These are phyloP conservation scores for Stomatorhinus walkeri DNA, from an alignment of 2,797 vertebrate genomes.

Conservation along the genomic window DNA sequence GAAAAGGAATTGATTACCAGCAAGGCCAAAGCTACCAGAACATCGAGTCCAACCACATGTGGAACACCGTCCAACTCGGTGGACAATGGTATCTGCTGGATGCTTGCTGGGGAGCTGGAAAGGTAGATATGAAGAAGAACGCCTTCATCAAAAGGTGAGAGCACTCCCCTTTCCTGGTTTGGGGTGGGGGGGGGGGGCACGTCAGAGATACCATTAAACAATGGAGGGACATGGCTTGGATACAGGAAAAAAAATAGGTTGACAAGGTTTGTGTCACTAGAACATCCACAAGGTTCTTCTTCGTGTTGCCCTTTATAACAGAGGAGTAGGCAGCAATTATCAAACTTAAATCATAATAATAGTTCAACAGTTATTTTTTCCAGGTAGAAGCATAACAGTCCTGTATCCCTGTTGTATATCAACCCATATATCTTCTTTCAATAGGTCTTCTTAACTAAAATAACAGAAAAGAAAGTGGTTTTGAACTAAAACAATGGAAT, in stretches of 20 bases:
- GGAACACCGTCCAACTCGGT: constrained; percentile 63
- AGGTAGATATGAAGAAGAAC: constrained; percentile 56
- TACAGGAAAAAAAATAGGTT: constrained; percentile 5
- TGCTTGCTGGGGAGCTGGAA: constrained; percentile 73
- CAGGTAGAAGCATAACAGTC: background rate
- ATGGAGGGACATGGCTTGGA: background rate
- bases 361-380: background rate
- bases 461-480: background rate
- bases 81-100: constrained; percentile 69
- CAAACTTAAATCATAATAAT: background rate
- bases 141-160: constrained; percentile 66
- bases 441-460: background rate
- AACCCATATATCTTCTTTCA: background rate
- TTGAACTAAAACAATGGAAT: background rate
- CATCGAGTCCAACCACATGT: constrained; percentile 69
- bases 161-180: background rate
- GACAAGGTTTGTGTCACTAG: background rate
- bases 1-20: constrained; percentile 58
- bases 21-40: constrained; percentile 51
- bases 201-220: background rate
- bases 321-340: background rate
- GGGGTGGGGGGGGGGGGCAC: background rate
- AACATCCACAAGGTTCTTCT: background rate
- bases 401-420: background rate
- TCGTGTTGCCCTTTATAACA: background rate